phyloP scores from a whole-genome alignment of 2,888 invertebrate species.

The Lycophotia porphyrea region DNA sequence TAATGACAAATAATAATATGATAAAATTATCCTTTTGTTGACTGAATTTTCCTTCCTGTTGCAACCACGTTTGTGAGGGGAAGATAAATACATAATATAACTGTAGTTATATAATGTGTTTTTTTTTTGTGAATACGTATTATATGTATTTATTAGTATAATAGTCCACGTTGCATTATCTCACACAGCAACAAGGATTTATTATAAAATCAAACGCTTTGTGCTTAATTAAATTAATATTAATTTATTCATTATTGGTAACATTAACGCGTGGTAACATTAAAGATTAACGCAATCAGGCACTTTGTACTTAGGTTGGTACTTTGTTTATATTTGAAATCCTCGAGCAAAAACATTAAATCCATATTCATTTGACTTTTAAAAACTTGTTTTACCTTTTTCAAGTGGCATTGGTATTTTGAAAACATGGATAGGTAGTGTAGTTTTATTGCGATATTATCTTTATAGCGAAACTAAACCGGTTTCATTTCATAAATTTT shows the following conservation, averaged over 20 bases:
- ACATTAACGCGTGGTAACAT: no score
- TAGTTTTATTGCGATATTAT: constrained; percentile 38
- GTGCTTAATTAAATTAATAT: neutral
- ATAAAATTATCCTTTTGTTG: constrained; percentile 21
- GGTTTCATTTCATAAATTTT: constrained; percentile 15
- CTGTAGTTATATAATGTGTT: neutral
- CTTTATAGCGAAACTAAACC: constrained; percentile 19
- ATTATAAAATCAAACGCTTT: neutral
- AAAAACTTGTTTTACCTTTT: constrained; percentile 39
- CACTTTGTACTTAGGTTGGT: neutral
- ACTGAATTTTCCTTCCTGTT: constrained; percentile 30
- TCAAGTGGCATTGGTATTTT: constrained; percentile 35
- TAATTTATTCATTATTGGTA: neutral
- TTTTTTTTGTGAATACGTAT: neutral
- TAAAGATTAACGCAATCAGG: neutral
- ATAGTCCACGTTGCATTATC: neutral
- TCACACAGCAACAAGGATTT: neutral
- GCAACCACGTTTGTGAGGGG: neutral
- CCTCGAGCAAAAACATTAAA: constrained; percentile 26
- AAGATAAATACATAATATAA: constrained; percentile 6
- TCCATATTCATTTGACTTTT: constrained; percentile 25
- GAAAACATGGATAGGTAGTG: constrained; percentile 30
- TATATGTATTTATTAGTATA: neutral
- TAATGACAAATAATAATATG: constrained; percentile 7
- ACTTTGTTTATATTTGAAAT: constrained; percentile 13